Percentiles rank a stretch among this genome's conserved stretches.
Evolutionary conservation across 2,797 vertebrate species (phyloP).

Genomic region (Forpus xanthops): DNA sequence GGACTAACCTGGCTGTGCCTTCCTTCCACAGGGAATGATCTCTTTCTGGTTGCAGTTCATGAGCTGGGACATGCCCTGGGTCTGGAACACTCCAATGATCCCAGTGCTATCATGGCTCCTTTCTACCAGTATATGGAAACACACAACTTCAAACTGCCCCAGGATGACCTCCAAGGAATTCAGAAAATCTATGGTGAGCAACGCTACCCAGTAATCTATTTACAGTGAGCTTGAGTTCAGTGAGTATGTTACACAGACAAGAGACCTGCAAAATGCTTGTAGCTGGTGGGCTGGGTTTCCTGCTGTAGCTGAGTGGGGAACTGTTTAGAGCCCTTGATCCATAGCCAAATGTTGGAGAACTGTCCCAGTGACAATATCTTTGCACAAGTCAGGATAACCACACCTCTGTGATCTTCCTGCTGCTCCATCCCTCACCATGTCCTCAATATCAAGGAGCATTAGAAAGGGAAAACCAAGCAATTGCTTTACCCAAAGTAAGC

Average conservation of each 20-base stretch:
- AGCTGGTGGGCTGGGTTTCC: not conserved
- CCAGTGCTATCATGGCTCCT: conserved; percentile 97
- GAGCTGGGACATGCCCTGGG: conserved; percentile 93
- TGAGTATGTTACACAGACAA: not conserved
- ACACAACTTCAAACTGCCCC: conserved; percentile 95
- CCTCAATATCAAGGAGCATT: not conserved
- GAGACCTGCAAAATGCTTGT: not conserved
- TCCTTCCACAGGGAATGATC: conserved; percentile 86
- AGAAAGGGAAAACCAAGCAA: not conserved
- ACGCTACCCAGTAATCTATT: not conserved
- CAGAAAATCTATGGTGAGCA: conserved; percentile 94
- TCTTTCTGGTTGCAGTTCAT: conserved; percentile 95
- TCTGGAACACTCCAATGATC: conserved; percentile 95
- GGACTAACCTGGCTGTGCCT: conserved; percentile 2
- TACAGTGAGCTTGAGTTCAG: not conserved
- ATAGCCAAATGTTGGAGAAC: not conserved
- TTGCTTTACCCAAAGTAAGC: not conserved
- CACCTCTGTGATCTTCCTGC: not conserved
- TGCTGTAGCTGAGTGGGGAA: not conserved
- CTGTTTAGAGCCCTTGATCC: not conserved
- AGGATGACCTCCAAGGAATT: conserved; percentile 96
- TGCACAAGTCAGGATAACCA: not conserved
- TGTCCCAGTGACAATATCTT: not conserved
- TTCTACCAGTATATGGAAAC: conserved; percentile 99
- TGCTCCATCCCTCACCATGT: not conserved